Base-by-base conservation (phyloP, 2,888 invertebrate species). In the Lasioglossum leucozonium region DNA sequence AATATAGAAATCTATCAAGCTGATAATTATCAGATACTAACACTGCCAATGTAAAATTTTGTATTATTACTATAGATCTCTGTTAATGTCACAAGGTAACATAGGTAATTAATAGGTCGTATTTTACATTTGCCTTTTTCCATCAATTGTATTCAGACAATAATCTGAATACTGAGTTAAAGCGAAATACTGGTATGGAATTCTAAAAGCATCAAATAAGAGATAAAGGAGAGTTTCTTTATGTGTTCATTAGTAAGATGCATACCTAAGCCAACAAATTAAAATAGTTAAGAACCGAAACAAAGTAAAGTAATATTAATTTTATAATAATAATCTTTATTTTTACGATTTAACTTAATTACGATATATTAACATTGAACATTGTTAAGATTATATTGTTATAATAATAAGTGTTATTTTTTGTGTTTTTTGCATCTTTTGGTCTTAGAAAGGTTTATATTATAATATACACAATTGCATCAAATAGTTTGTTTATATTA, bases 161-260 rank as follows among this genome's bases (percentile, higher is more conserved):
- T 69, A 76, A 83, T 30, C 73, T 30, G 62, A 55, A 22, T 40
- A 34, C 65, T 58, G 37, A 79, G 73, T 84, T 76, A 44, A 77
- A 58, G 65, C 58, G 16, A 44, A 44, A 69, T 77, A 79, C 74
- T 72, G 55, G 65, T 72, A 65, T 34, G 40, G 72, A 67, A 72
- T 79, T 77, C 65, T 77, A 72, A 88, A 62, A 82, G 65, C 80
- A 77, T 76, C 65, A 82, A 89, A 84, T 84, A 88, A 89, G 89
- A 90, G 91, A 89, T 89, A 89, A 88, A 87, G 76, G 77, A 67
- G 74, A 82, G 79, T 75, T 87, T 88, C 81, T 87, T 82, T 72
- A 80, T 89, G 91, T 91, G 91, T 91, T 92, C 91, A 90, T 86
- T 88, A 91, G 88, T 86, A 77, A 83, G 75, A 85, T 86, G 83